phyloP scores from a whole-genome alignment of 2,888 invertebrate species.

The Drosophila infuscata region DNA sequence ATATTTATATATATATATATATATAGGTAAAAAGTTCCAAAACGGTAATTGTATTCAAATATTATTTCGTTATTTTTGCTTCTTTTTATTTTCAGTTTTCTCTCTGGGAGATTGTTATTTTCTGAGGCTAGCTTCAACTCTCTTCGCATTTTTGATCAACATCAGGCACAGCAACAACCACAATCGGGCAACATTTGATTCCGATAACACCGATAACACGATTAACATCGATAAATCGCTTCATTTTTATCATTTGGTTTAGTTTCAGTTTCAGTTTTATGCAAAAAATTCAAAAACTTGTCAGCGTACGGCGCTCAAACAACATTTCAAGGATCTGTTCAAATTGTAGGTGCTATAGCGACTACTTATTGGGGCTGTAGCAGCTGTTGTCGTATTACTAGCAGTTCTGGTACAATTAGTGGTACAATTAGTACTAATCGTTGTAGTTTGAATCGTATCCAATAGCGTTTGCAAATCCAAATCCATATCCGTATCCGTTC shows the following conservation, averaged over 20 bases:
- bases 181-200: conserved; percentile 75
- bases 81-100: conserved; percentile 19
- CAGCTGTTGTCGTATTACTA: conserved; percentile 54
- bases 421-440: conserved; percentile 21
- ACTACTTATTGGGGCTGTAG: conserved; percentile 67
- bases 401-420: conserved; percentile 32
- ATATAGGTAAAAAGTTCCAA: conserved; percentile 39
- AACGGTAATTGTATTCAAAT: conserved; percentile 33
- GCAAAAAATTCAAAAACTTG: conserved; percentile 65
- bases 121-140: conserved; percentile 28
- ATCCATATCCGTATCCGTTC: conserved; percentile 32
- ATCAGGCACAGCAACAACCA: conserved; percentile 78
- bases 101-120: conserved; percentile 20
- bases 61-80: conserved; percentile 8
- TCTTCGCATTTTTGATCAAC: conserved; percentile 59
- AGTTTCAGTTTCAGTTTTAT: conserved; percentile 61
- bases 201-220: conserved; percentile 47
- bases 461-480: conserved; percentile 6
- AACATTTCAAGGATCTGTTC: conserved; percentile 78
- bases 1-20: conserved; percentile 43
- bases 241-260: conserved; percentile 12
- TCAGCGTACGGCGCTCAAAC: conserved; percentile 57
- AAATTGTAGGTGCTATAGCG: conserved; percentile 61
- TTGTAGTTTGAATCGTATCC: conserved; percentile 37
- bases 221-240: conserved; percentile 26